A percentile compares a stretch with the other conserved stretches of the same genome.
These are phyloP conservation scores for Poeciliopsis occidentalis DNA, from an alignment of 2,113 vertebrate species.

Conservation along the genomic window DNA sequence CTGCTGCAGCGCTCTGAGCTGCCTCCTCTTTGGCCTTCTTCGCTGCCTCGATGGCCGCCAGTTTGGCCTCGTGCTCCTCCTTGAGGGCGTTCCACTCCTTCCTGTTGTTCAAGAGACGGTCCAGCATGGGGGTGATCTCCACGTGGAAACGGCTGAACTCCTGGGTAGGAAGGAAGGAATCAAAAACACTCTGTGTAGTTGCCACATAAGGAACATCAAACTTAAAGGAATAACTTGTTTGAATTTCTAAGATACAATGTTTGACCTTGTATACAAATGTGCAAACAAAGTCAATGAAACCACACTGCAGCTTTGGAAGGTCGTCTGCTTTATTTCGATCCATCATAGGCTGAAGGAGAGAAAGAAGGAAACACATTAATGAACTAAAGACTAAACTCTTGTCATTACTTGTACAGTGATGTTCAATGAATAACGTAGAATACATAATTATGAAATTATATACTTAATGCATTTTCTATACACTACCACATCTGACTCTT, in stretches of 20 bases:
- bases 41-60: slow-evolving; percentile 74
- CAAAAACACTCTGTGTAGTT: neutral
- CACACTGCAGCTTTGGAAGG: slow-evolving; percentile 82
- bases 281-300: slow-evolving; percentile 85
- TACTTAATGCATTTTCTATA: too few species aligned
- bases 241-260: neutral
- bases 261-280: slow-evolving; percentile 84
- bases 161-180: slow-evolving; percentile 38
- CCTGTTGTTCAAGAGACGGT: slow-evolving; percentile 83
- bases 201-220: neutral
- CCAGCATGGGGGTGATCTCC: slow-evolving; percentile 84
- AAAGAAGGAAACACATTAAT: neutral
- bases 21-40: slow-evolving; percentile 77
- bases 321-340: slow-evolving; percentile 81
- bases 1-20: neutral
- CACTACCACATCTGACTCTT: too few species aligned
- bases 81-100: slow-evolving; percentile 85
- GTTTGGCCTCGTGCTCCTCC: slow-evolving; percentile 80
- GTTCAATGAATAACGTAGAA: neutral
- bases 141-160: slow-evolving; percentile 85
- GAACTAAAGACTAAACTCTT: neutral
- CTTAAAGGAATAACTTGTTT: neutral
- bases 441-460: too few species aligned
- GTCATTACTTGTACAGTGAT: neutral
- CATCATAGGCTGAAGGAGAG: slow-evolving; percentile 80